Evolutionary conservation across 2,797 vertebrate species (phyloP), one percentile per base, ranked within the genome.

Genomic region (Propithecus deckenii): DNA sequence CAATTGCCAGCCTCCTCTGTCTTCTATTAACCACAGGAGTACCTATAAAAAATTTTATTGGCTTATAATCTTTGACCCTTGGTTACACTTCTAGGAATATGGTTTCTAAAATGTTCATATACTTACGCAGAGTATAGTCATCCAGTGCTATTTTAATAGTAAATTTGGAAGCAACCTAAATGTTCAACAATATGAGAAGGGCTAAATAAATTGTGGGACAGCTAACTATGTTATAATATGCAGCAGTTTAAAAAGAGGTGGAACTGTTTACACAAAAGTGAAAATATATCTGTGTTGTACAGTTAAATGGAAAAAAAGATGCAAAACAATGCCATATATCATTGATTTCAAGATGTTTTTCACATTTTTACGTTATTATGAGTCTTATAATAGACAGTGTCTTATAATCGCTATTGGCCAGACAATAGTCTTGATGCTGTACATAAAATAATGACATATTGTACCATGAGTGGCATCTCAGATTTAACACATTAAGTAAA

Each of bases 131-230:
- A 75, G 3, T 69, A 43, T 41, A 43, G 63, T 89, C 28, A 61
- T 61, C 35, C 35, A 67, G 46, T 67, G 14, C 14, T 86, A 35
- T 87, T 96, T 95, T 43, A 38, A 69, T 65, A 89, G 35, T 92
- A 89, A 87, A 67, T 86, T 61, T 85, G 28, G 67, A 95, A 97
- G 55, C 61, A 94, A 28, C 10, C 22, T 87, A n/a, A 75, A 48
- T 69, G 38, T 69, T 95, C 46, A 87, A 52, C 32, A 65, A 67
- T 67, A 55, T 67, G 7, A 94, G 41, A 79, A 69, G 15, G 6
- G 41, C 67, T 63, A 96, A 80, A 72, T 80, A 89, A 95, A 55
- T 69, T 81, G 14, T 76, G 18, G 22, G 32, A 57, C 14, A 72
- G 13, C 23, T 50, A 57, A 92, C 28, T 41, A 48, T 46, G 55